Conservation (phyloP, 2,888 invertebrate species). For the Erebia aethiops region DNA sequence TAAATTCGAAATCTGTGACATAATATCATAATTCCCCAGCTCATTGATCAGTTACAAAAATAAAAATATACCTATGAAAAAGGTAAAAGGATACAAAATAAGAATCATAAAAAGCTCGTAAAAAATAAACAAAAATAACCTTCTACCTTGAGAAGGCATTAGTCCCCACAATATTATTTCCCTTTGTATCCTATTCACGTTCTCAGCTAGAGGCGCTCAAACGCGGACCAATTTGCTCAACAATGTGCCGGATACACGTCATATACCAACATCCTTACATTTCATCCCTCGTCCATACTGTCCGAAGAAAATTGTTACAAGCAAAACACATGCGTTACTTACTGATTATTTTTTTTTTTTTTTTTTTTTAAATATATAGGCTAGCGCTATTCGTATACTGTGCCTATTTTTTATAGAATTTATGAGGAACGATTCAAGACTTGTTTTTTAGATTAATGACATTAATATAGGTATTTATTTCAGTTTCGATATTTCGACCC, state of each 20-base stretch:
- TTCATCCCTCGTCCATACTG: conserved; percentile 10
- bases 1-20: too few relatives aligned
- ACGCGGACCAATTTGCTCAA: conserved; percentile 16
- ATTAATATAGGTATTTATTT: too few relatives aligned
- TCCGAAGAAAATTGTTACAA: conserved; percentile 5
- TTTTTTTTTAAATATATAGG: too few relatives aligned
- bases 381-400: neutral
- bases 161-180: conserved; percentile 6
- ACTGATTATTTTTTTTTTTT: too few relatives aligned
- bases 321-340: neutral
- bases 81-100: neutral
- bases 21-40: too few relatives aligned
- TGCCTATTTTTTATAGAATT: neutral
- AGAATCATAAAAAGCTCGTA: neutral
- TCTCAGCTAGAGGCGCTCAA: conserved; percentile 10
- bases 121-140: conserved; percentile 11
- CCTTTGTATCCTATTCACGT: conserved; percentile 17
- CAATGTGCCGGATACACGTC: conserved; percentile 19
- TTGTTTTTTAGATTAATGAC: too few relatives aligned
- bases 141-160: conserved; percentile 9
- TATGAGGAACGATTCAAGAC: too few relatives aligned
- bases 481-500: too few relatives aligned
- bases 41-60: too few relatives aligned
- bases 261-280: conserved; percentile 14
- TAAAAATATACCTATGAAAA: neutral